Percentiles rank a stretch among this genome's conserved stretches.
phyloP scores from a whole-genome alignment of 2,888 invertebrate genomes.

The Linnaemya vulpina region DNA sequence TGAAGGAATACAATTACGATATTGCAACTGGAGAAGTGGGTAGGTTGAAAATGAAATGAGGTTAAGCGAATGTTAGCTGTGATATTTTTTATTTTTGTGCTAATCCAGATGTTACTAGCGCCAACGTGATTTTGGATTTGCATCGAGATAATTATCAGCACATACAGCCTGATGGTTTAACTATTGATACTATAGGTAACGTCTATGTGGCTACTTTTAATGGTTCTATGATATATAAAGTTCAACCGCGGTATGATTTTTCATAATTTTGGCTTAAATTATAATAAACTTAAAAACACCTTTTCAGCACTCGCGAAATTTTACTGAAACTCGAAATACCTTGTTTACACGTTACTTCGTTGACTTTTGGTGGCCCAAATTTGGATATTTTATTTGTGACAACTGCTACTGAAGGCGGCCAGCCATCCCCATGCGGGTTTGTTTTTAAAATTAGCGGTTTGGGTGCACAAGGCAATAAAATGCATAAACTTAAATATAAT shows the following conservation, averaged over 20 bases:
- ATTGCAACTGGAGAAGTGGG: too few relatives aligned
- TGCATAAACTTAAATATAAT: conserved; percentile 76
- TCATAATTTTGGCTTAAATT: neutral
- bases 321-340: conserved; percentile 86
- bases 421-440: conserved; percentile 84
- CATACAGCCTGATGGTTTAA: conserved; percentile 89
- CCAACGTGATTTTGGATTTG: conserved; percentile 84
- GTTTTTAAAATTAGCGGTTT: conserved; percentile 86
- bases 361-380: conserved; percentile 88
- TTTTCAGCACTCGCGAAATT: conserved; percentile 83
- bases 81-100: neutral
- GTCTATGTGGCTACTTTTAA: conserved; percentile 87
- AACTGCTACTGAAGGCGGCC: conserved; percentile 83
- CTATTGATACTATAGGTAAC: conserved; percentile 85
- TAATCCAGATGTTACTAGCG: conserved; percentile 4
- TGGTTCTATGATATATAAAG: conserved; percentile 85
- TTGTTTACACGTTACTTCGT: conserved; percentile 87
- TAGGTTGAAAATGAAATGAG: too few relatives aligned
- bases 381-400: conserved; percentile 89
- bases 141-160: conserved; percentile 76
- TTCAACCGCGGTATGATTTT: conserved; percentile 81
- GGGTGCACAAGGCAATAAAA: conserved; percentile 84
- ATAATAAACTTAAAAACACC: neutral
- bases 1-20: too few relatives aligned
- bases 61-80: too few relatives aligned